Conservation (phyloP, 2,113 vertebrate species). For the Hystrix brachyura region DNA sequence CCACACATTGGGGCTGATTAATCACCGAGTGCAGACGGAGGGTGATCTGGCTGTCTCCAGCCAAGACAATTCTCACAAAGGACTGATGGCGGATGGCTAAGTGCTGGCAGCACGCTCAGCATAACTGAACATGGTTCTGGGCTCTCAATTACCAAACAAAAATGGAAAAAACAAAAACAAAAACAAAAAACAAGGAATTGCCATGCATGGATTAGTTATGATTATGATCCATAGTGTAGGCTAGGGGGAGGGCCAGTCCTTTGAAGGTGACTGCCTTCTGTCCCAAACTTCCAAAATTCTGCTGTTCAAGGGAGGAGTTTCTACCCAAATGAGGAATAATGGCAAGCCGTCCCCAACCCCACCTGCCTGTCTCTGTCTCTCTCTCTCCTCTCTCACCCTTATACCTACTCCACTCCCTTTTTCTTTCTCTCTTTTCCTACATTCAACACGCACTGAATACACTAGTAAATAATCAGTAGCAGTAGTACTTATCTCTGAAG, state of each 20-base stretch:
- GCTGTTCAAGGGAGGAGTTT: background rate
- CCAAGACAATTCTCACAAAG: background rate
- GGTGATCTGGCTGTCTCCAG: background rate
- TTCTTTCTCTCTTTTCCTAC: too few species aligned
- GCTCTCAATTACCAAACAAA: background rate
- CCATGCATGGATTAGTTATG: background rate
- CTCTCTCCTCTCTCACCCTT: rapidly evolving
- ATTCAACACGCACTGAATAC: background rate
- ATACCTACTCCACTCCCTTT: too few species aligned
- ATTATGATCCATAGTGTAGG: background rate
- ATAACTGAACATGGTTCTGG: background rate
- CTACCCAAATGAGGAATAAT: background rate
- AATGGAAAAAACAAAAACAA: too few species aligned
- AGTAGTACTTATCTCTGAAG: background rate
- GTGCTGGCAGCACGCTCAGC: background rate
- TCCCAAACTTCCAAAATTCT: background rate
- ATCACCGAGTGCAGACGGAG: background rate
- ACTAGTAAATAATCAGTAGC: background rate
- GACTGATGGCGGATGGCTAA: background rate
- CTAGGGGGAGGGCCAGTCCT: background rate
- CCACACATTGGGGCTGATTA: background rate
- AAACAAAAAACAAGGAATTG: background rate
- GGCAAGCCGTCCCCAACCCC: background rate
- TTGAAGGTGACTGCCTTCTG: background rate
- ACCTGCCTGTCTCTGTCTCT: background rate